phyloP scores from a whole-genome alignment of 2,888 invertebrate genomes.

The Synanthedon myopaeformis region DNA sequence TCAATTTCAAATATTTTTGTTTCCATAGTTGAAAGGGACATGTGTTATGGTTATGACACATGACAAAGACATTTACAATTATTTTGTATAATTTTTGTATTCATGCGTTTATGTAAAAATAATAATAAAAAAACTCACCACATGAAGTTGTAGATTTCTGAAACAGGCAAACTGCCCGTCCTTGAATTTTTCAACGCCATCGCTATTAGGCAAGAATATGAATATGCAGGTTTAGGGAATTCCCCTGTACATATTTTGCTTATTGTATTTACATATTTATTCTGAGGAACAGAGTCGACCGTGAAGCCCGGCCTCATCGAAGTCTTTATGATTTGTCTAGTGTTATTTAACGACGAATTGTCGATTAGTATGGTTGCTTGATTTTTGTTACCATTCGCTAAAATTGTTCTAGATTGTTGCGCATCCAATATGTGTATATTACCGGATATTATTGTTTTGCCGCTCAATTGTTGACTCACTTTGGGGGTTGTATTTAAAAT shows the following conservation, averaged over 20 bases:
- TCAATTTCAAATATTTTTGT: too few relatives aligned
- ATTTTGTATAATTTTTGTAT: too few relatives aligned
- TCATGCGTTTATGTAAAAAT: too few relatives aligned
- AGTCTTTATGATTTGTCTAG: constrained; percentile 65
- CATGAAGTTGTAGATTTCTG: constrained; percentile 99
- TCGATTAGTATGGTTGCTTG: constrained; percentile 64
- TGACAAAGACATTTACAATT: too few relatives aligned
- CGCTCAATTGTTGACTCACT: constrained; percentile 51
- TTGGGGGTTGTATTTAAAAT: constrained; percentile 60
- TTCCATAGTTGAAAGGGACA: too few relatives aligned
- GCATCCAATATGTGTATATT: constrained; percentile 67
- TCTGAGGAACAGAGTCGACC: constrained; percentile 43
- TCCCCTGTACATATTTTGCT: constrained; percentile 66
- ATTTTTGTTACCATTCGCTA: constrained; percentile 57
- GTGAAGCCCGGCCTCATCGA: constrained; percentile 49
- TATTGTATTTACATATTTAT: constrained; percentile 49
- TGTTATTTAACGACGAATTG: constrained; percentile 55
- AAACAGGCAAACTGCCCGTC: constrained; percentile 94
- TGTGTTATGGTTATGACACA: too few relatives aligned
- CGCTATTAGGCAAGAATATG: constrained; percentile 97
- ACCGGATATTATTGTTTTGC: constrained; percentile 65
- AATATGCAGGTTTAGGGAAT: constrained; percentile 97
- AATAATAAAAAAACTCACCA: constrained; percentile 76
- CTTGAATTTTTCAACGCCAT: constrained; percentile 97
- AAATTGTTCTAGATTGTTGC: constrained; percentile 62